Evolutionary conservation across 2,888 invertebrate species (phyloP), one percentile per base, ranked within the genome.

Genomic region (Hypsopygia costalis): DNA sequence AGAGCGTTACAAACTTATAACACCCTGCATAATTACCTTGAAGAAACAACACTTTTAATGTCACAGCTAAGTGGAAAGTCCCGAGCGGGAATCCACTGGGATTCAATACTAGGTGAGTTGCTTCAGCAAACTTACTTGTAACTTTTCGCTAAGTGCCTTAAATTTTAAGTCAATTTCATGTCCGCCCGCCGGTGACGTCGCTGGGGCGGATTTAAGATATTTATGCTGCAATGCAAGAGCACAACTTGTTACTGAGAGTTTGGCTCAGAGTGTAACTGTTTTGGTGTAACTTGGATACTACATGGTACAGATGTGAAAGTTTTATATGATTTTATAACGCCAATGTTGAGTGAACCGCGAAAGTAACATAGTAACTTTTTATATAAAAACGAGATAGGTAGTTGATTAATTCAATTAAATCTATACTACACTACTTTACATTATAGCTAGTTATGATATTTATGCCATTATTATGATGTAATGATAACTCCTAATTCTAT

Each of bases 81-180:
- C 46, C 32, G 40, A 16, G 16, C 16, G 4, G 16, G 16, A 36
- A 55, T 55, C 62, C 62, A 51, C 56, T 40, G 61, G 62, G 68
- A 73, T 73, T 62, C 55, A 47, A 58, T 64, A 58, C 68, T 59
- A 51, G 40, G 52, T 54, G 64, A 73, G 61, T 68, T 66, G 69
- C 64, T 73, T 65, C 50, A 35, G 47, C 52, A 50, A 79, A 75
- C 68, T 76, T 67, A 51, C 58, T 49, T 36, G 47, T 40, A 81
- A 82, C 71, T 81, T 73, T 65, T 50, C 62, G 55, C 61, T 68
- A 72, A 81, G 76, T 75, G 70, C 69, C 67, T 78, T 78, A 79
- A 81, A 81, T 74, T 81, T 79, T 75, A 81, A 81, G 77, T 69
- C 69, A 74, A 80, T 79, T 78, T 74, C 52, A 54, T 65, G 69